A percentile compares a stretch with the other conserved stretches of the same genome.
These are phyloP conservation scores for Cephus pygmeus DNA, from an alignment of 2,888 invertebrate species.

Conservation along the genomic window DNA sequence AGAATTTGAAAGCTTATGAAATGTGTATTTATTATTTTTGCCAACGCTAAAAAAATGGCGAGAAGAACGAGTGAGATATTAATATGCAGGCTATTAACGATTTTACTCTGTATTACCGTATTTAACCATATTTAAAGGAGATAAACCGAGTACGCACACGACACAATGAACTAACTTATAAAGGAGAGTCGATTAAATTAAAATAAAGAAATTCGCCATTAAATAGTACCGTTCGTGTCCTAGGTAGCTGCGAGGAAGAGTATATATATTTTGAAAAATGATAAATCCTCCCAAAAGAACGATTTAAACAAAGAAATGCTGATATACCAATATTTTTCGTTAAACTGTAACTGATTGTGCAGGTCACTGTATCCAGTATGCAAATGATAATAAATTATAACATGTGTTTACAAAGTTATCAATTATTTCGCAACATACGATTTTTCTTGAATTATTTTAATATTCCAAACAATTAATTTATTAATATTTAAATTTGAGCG, in stretches of 20 bases:
- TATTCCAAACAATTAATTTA: too few species aligned
- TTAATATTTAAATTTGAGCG: too few species aligned
- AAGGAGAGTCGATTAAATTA: not conserved
- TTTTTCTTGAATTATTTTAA: not conserved
- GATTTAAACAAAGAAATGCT: constrained; percentile 20
- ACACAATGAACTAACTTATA: constrained; percentile 4
- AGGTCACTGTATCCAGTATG: constrained; percentile 46
- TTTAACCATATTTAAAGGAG: not conserved
- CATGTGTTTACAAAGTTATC: constrained; percentile 42
- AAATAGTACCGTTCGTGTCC: constrained; percentile 32
- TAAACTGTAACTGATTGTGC: constrained; percentile 45
- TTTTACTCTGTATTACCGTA: not conserved
- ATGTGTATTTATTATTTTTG: not conserved
- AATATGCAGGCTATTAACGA: not conserved
- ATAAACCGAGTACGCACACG: constrained; percentile 18
- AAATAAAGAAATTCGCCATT: not conserved
- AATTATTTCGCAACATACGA: not conserved
- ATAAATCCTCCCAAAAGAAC: constrained; percentile 17
- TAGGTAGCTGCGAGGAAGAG: constrained; percentile 31
- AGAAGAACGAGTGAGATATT: not conserved
- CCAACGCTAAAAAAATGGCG: not conserved
- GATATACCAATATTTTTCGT: constrained; percentile 39
- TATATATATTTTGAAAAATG: constrained; percentile 41
- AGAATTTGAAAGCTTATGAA: not conserved
- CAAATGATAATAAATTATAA: constrained; percentile 52